Conservation (phyloP, 1,140 invertebrate species). For the Kradibia gibbosae region DNA sequence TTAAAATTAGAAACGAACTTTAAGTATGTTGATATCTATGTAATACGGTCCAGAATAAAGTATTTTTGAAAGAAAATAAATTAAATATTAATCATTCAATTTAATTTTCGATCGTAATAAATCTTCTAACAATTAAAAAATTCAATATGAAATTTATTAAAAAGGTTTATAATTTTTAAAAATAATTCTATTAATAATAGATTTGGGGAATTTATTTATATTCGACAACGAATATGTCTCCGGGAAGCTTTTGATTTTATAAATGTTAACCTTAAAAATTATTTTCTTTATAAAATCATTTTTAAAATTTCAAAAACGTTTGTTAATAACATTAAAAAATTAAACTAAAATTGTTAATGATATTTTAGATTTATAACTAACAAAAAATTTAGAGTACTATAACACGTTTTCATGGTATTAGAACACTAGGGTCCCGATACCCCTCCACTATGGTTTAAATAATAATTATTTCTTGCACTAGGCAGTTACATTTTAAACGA, state of each 20-base stretch:
- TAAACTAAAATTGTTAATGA: background rate
- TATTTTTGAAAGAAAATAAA: background rate
- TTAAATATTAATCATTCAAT: background rate
- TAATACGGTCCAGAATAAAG: background rate
- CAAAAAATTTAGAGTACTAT: slow-evolving; percentile 5
- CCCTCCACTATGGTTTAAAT: background rate
- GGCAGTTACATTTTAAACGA: background rate
- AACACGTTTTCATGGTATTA: slow-evolving; percentile 14
- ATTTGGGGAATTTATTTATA: too few species aligned
- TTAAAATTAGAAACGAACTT: slow-evolving; percentile 16
- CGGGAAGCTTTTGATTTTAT: too few species aligned
- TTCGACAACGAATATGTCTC: too few species aligned
- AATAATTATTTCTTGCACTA: background rate
- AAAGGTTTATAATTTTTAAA: too few species aligned
- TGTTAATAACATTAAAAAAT: background rate
- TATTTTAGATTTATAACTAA: background rate
- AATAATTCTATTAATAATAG: too few species aligned
- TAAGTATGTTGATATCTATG: background rate
- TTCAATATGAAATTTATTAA: too few species aligned
- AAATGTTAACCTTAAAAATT: too few species aligned
- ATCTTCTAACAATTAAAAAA: too few species aligned
- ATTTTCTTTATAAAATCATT: too few species aligned
- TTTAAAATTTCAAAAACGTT: too few species aligned
- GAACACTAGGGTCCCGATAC: background rate
- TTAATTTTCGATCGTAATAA: background rate